Conservation (phyloP, 2,888 invertebrate species). For the Harpalus rufipes region DNA sequence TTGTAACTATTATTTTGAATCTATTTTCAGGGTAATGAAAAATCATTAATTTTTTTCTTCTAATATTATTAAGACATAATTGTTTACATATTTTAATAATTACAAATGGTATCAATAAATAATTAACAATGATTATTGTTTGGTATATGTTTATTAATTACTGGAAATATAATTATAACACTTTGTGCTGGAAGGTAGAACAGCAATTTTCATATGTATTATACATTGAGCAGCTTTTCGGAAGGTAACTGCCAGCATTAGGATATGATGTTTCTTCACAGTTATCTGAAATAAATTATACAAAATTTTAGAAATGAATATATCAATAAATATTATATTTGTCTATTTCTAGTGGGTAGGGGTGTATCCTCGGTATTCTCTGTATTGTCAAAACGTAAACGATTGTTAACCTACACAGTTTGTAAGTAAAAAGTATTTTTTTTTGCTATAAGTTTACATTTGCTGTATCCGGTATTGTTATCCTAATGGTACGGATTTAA, state of each 20-base stretch:
- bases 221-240: slow-evolving; percentile 54
- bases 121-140: slow-evolving; percentile 64
- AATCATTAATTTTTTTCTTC: slow-evolving; percentile 17
- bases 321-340: too few relatives aligned
- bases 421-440: too few relatives aligned
- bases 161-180: slow-evolving; percentile 67
- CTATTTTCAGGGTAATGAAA: slow-evolving; percentile 37
- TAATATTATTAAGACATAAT: slow-evolving; percentile 45
- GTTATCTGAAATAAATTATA: slow-evolving; percentile 43
- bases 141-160: slow-evolving; percentile 67
- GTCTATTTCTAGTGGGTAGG: too few relatives aligned
- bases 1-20: not conserved
- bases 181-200: slow-evolving; percentile 60
- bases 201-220: slow-evolving; percentile 58
- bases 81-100: slow-evolving; percentile 61
- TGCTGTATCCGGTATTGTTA: too few relatives aligned
- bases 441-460: too few relatives aligned
- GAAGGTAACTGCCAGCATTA: slow-evolving; percentile 35
- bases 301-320: not conserved
- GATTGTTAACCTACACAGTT: too few relatives aligned
- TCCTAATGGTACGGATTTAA: too few relatives aligned
- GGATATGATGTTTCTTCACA: slow-evolving; percentile 51
- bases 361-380: too few relatives aligned
- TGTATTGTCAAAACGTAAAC: too few relatives aligned
- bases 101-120: slow-evolving; percentile 66